These are phyloP conservation scores for Caenorhabditis macrosperma DNA, from an alignment of 2,888 invertebrate genomes.

Conservation along the genomic window DNA sequence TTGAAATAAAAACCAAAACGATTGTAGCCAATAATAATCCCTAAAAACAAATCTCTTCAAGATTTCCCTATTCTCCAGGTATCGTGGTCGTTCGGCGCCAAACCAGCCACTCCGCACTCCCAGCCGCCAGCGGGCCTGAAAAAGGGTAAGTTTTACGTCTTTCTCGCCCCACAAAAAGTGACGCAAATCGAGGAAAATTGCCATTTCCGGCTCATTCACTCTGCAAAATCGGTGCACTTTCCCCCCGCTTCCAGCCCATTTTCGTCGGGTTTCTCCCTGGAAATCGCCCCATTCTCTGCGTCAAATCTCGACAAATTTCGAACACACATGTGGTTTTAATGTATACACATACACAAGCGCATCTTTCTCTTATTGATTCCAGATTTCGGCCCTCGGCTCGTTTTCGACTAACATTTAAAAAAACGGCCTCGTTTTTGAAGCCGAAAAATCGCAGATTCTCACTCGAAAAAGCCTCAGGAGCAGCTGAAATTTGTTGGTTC, in stretches of 20 bases:
- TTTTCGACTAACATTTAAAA: constrained; percentile 17
- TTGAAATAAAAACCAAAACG: too few relatives aligned
- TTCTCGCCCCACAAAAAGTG: too few relatives aligned
- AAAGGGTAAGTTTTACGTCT: constrained; percentile 34
- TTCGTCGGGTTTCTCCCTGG: not conserved
- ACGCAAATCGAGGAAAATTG: constrained; percentile 30
- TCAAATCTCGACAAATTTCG: too few relatives aligned
- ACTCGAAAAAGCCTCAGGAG: not conserved
- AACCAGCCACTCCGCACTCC: constrained; percentile 63
- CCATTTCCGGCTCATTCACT: constrained; percentile 37
- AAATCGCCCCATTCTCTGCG: constrained; percentile 13
- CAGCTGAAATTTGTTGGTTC: not conserved
- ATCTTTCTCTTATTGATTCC: constrained; percentile 38
- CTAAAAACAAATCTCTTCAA: not conserved
- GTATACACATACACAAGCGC: constrained; percentile 13
- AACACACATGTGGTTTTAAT: constrained; percentile 50
- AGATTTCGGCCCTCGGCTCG: constrained; percentile 24
- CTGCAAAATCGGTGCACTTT: constrained; percentile 1
- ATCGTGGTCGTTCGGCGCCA: constrained; percentile 68
- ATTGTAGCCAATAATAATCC: too few relatives aligned
- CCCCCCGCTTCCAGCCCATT: not conserved
- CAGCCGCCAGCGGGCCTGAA: constrained; percentile 61
- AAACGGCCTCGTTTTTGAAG: not conserved
- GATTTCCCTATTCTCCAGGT: constrained; percentile 63
- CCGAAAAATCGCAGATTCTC: not conserved